A percentile compares a stretch with the other conserved stretches of the same genome.
phyloP scores from a whole-genome alignment of 2,113 vertebrate genomes.

The Passer montanus region DNA sequence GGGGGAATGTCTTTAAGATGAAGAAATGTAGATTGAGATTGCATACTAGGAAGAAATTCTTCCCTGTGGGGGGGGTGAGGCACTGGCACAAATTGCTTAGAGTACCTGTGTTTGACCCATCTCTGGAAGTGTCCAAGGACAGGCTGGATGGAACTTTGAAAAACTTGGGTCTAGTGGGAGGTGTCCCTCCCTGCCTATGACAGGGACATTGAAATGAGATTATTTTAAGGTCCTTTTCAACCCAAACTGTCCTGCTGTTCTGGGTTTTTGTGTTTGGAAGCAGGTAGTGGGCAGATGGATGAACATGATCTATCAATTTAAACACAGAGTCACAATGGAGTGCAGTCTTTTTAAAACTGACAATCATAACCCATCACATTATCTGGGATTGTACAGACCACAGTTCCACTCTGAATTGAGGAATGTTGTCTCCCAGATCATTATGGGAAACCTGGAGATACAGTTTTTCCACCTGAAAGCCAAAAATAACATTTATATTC shows the following conservation, averaged over 20 bases:
- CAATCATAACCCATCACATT: not conserved
- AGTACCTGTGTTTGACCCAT: not conserved
- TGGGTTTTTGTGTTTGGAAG: not conserved
- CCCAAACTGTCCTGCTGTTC: not conserved
- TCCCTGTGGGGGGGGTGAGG: not conserved
- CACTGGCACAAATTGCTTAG: not conserved
- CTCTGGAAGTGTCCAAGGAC: not conserved
- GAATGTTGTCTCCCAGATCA: rapidly evolving
- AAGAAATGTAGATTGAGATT: not conserved
- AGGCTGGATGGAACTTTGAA: not conserved
- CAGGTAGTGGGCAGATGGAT: rapidly evolving
- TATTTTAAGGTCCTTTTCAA: not conserved
- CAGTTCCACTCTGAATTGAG: not conserved
- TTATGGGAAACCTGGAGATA: not conserved
- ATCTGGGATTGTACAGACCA: not conserved
- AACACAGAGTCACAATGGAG: not conserved
- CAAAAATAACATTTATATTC: not conserved
- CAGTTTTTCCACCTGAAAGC: not conserved
- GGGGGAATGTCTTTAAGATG: not conserved
- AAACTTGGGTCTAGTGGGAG: not conserved
- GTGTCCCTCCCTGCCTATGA: no score
- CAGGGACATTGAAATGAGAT: not conserved
- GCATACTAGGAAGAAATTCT: not conserved
- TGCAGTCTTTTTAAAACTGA: not conserved
- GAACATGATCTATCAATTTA: not conserved